Conservation (phyloP, 1,140 invertebrate genomes). For the Saccostrea echinata region DNA sequence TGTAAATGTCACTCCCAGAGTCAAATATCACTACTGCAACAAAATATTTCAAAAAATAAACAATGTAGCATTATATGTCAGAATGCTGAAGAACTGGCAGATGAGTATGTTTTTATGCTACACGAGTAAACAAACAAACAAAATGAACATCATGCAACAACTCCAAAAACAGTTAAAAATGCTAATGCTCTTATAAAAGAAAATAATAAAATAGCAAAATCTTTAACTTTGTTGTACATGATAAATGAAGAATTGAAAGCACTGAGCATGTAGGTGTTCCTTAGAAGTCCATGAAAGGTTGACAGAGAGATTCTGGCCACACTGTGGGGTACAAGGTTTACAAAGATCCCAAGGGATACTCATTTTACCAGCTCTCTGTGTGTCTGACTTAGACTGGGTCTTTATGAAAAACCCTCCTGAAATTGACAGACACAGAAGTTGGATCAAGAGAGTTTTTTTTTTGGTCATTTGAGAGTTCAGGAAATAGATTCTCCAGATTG, state of each 20-base stretch:
- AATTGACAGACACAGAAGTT: constrained; percentile 29
- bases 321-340: constrained; percentile 14
- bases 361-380: constrained; percentile 29
- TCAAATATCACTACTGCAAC: constrained; percentile 2
- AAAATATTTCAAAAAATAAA: not conserved
- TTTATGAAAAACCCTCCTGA: constrained; percentile 37
- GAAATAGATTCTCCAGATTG: not conserved
- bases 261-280: constrained; percentile 1
- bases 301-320: not conserved
- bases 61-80: not conserved
- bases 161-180: constrained; percentile 9
- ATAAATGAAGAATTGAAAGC: constrained; percentile 31
- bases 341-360: constrained; percentile 30
- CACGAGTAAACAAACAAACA: not conserved
- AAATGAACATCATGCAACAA: constrained; percentile 12
- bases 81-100: constrained; percentile 2
- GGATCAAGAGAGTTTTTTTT: constrained; percentile 8
- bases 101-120: constrained; percentile 14
- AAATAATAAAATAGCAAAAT: constrained; percentile 16
- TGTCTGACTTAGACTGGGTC: constrained; percentile 16
- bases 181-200: not conserved
- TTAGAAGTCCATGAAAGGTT: constrained; percentile 15
- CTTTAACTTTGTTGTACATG: not conserved
- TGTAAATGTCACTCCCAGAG: constrained; percentile 5
- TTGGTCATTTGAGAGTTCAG: constrained; percentile 21